Base-by-base conservation (phyloP, 2,113 vertebrate genomes). In the Setophaga petechia region DNA sequence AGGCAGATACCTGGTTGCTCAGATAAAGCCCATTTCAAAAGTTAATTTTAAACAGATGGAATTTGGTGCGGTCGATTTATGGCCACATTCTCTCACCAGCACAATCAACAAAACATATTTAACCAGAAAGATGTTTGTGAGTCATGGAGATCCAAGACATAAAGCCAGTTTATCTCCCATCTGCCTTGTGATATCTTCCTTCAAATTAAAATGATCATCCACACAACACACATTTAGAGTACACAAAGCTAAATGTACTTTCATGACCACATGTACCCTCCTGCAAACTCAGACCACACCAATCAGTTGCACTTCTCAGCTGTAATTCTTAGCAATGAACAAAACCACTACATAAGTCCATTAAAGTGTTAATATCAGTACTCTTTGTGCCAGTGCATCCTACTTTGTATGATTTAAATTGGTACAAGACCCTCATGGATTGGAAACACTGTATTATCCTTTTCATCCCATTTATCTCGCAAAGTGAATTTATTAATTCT, bases 401-500 rank as follows among this genome's bases (percentile, higher is more conserved):
- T 89, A 90, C 43, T 58, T 89, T 61, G 49, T 51, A n/a, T 84
- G 89, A 68, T 75, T 84, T 91, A 95, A 97, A 93, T 89, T 93
- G 76, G 74, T 94, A 96, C 91, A 95, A 94, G 90, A 65, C 75
- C 79, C 59, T 39, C 37, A 85, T 83, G 85, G 77, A 61, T 24
- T 90, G n/a, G 79, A 95, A 95, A 83, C 25, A 59, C 46, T 80
- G 44, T 55, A 47, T 92, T 95, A 80, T 55, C 46, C 61, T 87
- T 96, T 94, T 87, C 86, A 79, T 84, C 52, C 68, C 79, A 84
- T 96, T 81, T 81, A 81, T 75, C 87, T 83, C 44, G 4, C 46
- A 62, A 92, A 93, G 82, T 89, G 43, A 76, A 85, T 79, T 92
- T 89, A 90, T 81, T 91, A 95, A 95, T 94, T 89, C 25, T 68